Base-by-base conservation (phyloP, 2,797 vertebrate genomes). In the Basileuterus tristriatus region DNA sequence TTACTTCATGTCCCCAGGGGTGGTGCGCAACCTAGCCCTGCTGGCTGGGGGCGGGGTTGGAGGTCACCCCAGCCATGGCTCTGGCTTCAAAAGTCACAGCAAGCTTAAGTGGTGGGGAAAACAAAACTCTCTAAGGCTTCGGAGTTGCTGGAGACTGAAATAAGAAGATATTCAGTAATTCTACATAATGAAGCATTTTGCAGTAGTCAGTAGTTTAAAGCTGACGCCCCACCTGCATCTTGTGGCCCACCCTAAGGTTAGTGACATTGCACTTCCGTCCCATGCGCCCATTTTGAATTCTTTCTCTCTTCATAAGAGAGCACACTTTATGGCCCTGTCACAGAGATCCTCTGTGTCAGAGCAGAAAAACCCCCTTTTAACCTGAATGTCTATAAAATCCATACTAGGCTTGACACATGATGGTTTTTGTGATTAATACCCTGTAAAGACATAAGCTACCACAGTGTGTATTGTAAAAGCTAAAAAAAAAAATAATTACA, bases 301-400 rank as follows among this genome's bases (percentile, higher is more conserved):
- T 30, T 29, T 78, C 56, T 56, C 15, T 89, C 13, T 69, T 59
- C 18, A 71, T 50, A 85, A 78, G 77, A 94, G 20, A 83, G 15
- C 36, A 65, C 39, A 63, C 70, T 91, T 65, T 63, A 83, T 80
- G 52, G 34, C 58, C 80, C 59, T 90, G 46, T 60, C 65, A 68
- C 68, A 62, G 22, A 52, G 26, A 81, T 91, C 46, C 47, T 74
- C 83, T 85, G 47, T 94, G 84, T 34, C 75, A 87, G 56, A 87
- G 74, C 37, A 96, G 75, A 93, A 96, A 93, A 92, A 93, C n/a
- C 29, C 34, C 32, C n/a, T 90, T 94, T 95, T 86, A 94, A 91
- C 65, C 59, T 39, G 32, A 49, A 79, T 86, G 53, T 20, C 63
- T 89, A 23, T 70, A 89, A 89, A 91, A 84, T 52, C 60, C 5